Base-by-base conservation (phyloP, 2,888 invertebrate genomes). In the Antheraea yamamai region DNA sequence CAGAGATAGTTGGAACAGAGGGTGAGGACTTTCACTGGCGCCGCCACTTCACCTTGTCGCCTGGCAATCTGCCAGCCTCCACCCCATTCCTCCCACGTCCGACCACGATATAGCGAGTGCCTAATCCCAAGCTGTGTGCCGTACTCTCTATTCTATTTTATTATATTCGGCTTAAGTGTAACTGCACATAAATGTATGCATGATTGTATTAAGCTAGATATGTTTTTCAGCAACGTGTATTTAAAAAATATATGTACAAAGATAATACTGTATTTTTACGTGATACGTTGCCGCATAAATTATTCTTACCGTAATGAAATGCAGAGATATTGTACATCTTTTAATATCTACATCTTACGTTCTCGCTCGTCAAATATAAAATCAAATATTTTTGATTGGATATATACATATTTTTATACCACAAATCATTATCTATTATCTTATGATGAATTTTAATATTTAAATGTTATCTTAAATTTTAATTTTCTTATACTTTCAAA, bases 1-100 rank as follows among this genome's bases (percentile, higher is more conserved):
- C 26, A 58, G 74, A 71, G 74, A 74, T 74, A 58, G 70, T 18
- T 6, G 7, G 58, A 20, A 73, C 71, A 47, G 70, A 61, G 70
- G 35, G 83, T 82, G 83, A 87, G 80, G 86, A 91, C 92, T 93
- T 92, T 93, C 93, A 90, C 91, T 92, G 92, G 89, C 93, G 91
- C 89, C 91, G 84, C 84, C 86, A 91, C 92, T 93, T 93, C 91
- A 93, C 92, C 92, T 92, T 91, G 92, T 87, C 91, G 88, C 78
- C 89, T 93, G 94, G 93, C 93, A 75, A 76, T 73, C 77, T 83
- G 92, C 93, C 93, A 93, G 85, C 84, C 79, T 81, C 87, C 83
- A 78, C 76, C 78, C 80, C 73, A 72, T 74, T 66, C 70, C 55
- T 68, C 75, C 76, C 64, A 77, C 70, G 51, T 79, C 76, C 77